Evolutionary conservation across 1,140 invertebrate genomes (phyloP), one percentile per base, ranked within the genome.

Genomic region (Drosophila watanabei): DNA sequence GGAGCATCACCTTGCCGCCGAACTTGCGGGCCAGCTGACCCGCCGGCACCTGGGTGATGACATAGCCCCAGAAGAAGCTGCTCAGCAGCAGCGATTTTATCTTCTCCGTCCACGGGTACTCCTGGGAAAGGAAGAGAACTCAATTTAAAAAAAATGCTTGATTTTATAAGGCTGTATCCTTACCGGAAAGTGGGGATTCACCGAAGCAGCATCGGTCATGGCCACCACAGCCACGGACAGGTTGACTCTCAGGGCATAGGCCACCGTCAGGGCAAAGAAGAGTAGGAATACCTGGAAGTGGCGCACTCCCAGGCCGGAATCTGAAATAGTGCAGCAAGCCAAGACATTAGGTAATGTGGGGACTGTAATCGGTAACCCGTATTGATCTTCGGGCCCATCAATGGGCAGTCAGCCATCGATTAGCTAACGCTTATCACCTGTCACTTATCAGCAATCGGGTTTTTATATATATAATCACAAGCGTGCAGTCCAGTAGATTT

Each of bases 21-120:
- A 95, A 95, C 16, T 93, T 94, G 66, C 95, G 94, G 0, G 95
- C 95, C n/a, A 97, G 64, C 57, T 95, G 94, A 7, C 96, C 97
- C 0, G 95, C 96, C 0, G 96, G 96, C 5, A 98, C 94, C 43
- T 93, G 92, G 5, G 95, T 94, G 0, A 94, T 30, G 8, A 94
- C 85, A 73, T 95, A 94, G 20, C 94, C 94, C 95, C 95, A 96
- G 77, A 96, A 97, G 84, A 96, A 96, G 4, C 96, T 95, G 9
- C 95, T 95, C 7, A 96, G 80, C 43, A 95, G 94, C 4, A 95
- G 69, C 16, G 94, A 94, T 81, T 95, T 94, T 8, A 80, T 83
- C 11, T 92, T 72, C 73, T 94, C 75, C 52, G 92, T 82, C 95
- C 95, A 95, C 1, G 91, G 14, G 52, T 94, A 95, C 51, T 88